phyloP scores from a whole-genome alignment of 64 coral and sea anemone species.

The Acropora yongei region DNA sequence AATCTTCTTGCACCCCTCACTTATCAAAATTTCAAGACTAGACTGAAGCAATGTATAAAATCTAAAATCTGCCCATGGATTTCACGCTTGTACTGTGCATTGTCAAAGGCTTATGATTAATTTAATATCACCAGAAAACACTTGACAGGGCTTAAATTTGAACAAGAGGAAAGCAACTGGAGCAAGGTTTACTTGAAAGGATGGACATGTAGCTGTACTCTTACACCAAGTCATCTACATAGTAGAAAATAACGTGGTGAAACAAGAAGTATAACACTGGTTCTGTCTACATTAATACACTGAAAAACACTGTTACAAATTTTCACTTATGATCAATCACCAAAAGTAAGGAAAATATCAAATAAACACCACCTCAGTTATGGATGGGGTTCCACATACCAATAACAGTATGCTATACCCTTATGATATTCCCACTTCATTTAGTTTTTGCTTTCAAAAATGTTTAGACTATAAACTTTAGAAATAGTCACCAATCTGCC shows the following conservation, averaged over 20 bases:
- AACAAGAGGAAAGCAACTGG: too few species aligned
- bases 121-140: too few species aligned
- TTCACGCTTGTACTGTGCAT: too few species aligned
- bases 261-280: not conserved
- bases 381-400: not conserved
- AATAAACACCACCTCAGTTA: not conserved
- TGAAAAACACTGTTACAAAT: conserved; percentile 2
- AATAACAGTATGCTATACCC: not conserved
- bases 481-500: not conserved
- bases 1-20: not conserved
- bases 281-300: not conserved
- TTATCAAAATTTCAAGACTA: too few species aligned
- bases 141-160: too few species aligned
- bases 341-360: conserved; percentile 12
- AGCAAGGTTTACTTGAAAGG: not conserved
- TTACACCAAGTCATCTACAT: conserved; percentile 14
- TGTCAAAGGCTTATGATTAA: too few species aligned
- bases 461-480: not conserved
- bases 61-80: too few species aligned
- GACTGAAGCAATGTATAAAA: too few species aligned
- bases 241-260: not conserved
- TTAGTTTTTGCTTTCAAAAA: not conserved
- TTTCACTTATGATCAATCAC: not conserved
- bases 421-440: not conserved
- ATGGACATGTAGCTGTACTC: not conserved